Percentiles rank a stretch among this genome's conserved stretches.
These are phyloP conservation scores for Eupristina koningsbergeri DNA, from an alignment of 1,140 invertebrate species.

Conservation along the genomic window DNA sequence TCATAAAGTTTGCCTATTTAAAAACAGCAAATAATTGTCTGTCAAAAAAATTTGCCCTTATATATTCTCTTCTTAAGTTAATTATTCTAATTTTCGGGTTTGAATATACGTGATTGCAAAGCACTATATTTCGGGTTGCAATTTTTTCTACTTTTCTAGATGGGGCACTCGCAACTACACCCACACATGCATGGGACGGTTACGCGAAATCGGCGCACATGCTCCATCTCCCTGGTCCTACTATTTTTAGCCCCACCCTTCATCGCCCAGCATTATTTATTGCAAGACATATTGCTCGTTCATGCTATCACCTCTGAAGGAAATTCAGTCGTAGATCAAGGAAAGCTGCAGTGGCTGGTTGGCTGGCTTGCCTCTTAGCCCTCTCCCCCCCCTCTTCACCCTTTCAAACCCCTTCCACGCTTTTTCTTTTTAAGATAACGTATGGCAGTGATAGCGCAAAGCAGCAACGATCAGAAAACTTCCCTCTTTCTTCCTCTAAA, in stretches of 20 bases:
- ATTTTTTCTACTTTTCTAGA: not conserved
- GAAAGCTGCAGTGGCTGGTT: not conserved
- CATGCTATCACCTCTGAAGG: constrained; percentile 46
- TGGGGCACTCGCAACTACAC: not conserved
- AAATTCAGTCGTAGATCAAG: constrained; percentile 54
- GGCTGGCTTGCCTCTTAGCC: not conserved
- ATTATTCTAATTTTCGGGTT: too few species aligned
- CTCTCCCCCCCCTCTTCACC: not conserved
- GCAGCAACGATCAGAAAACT: constrained; percentile 17
- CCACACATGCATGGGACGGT: too few species aligned
- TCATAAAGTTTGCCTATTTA: too few species aligned
- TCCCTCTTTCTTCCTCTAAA: not conserved
- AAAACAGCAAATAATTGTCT: too few species aligned
- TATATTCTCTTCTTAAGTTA: too few species aligned
- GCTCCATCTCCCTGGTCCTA: not conserved
- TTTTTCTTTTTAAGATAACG: not conserved
- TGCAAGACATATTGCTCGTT: constrained; percentile 49
- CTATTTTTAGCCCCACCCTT: not conserved
- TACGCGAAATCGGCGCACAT: not conserved
- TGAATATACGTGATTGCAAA: too few species aligned
- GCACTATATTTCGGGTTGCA: not conserved
- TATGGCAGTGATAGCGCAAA: not conserved
- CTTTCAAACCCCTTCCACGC: not conserved
- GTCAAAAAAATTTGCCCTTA: too few species aligned
- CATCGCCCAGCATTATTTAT: constrained; percentile 52